Percentiles rank a stretch among this genome's conserved stretches.
Evolutionary conservation across 2,888 invertebrate species (phyloP).

Genomic region (Ellobium chinense): DNA sequence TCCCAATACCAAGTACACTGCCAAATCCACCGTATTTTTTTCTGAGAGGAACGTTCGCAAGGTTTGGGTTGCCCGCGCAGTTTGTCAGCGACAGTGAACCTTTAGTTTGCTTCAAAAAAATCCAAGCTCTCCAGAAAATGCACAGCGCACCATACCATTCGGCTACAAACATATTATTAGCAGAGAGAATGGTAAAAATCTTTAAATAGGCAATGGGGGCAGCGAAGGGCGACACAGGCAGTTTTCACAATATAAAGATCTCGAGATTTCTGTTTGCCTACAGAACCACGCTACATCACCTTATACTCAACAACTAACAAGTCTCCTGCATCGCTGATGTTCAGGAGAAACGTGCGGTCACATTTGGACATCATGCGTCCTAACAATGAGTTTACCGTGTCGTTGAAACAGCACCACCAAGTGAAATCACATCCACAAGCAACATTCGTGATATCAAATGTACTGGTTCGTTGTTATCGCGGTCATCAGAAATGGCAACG

Average conservation of each 20-base stretch:
- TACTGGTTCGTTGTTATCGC: background rate
- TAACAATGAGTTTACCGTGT: no score
- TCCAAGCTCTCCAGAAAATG: slow-evolving; percentile 46
- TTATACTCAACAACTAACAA: background rate
- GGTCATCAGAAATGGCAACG: background rate
- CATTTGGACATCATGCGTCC: no score
- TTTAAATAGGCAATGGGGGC: slow-evolving; percentile 47
- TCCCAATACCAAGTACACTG: background rate
- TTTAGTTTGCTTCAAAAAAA: slow-evolving; percentile 41
- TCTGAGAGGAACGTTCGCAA: slow-evolving; percentile 2
- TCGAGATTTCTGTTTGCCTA: background rate
- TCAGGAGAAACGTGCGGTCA: no score
- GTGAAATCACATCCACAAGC: background rate
- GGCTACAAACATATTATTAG: slow-evolving; percentile 47
- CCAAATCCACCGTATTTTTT: slow-evolving; percentile 10
- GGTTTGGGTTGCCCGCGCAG: slow-evolving; percentile 52
- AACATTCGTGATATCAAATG: background rate
- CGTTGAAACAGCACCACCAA: no score
- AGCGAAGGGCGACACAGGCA: background rate
- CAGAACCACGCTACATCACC: no score
- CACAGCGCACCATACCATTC: slow-evolving; percentile 56
- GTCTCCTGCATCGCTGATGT: slow-evolving; percentile 1
- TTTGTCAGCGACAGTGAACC: slow-evolving; percentile 55
- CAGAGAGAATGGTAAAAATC: slow-evolving; percentile 53
- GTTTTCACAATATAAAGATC: background rate